These are phyloP conservation scores for Noctua fimbriata DNA, from an alignment of 2,888 invertebrate species.

Conservation along the genomic window DNA sequence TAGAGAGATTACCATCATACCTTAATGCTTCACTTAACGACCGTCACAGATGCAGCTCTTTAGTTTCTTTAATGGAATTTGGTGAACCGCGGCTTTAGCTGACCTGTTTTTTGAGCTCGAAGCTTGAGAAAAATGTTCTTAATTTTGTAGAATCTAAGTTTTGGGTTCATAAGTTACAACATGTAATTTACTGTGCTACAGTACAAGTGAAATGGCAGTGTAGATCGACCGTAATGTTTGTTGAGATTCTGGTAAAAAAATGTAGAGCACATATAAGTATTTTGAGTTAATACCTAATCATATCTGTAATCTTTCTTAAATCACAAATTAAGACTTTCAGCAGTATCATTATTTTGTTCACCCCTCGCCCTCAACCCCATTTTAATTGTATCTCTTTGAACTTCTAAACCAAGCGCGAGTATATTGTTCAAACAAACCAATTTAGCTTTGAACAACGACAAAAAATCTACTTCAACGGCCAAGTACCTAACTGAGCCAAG, in stretches of 20 bases:
- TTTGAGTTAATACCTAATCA: background rate
- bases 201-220: background rate
- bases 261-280: background rate
- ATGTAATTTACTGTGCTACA: constrained; percentile 6
- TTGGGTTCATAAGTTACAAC: background rate
- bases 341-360: constrained; percentile 2
- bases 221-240: background rate
- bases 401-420: constrained; percentile 7
- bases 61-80: constrained; percentile 69
- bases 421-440: constrained; percentile 23
- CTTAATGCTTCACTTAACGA: constrained; percentile 71
- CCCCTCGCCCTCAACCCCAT: background rate
- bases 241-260: background rate
- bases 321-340: constrained; percentile 2
- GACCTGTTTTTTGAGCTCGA: constrained; percentile 55
- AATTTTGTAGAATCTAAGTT: background rate
- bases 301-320: background rate
- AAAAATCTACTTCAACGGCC: constrained; percentile 35
- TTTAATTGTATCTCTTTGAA: constrained; percentile 9
- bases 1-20: constrained; percentile 73
- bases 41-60: constrained; percentile 69
- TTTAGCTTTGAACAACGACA: constrained; percentile 8
- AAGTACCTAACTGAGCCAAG: constrained; percentile 43
- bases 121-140: constrained; percentile 20
- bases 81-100: constrained; percentile 61